Percentiles rank a stretch among this genome's conserved stretches.
These are phyloP conservation scores for Chloroclysta siterata DNA, from an alignment of 2,888 invertebrate genomes.

Conservation along the genomic window DNA sequence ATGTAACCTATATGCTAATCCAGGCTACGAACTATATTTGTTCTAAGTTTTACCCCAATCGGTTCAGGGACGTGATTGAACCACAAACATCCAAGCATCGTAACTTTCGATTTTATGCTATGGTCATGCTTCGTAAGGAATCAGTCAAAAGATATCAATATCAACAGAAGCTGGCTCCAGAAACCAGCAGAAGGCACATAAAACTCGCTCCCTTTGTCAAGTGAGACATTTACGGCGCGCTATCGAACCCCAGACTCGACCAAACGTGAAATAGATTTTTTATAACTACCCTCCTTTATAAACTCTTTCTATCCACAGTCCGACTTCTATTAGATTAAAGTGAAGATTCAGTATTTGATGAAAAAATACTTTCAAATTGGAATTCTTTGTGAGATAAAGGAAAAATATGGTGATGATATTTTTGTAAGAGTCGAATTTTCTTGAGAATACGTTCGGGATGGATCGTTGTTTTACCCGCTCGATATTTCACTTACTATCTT, in stretches of 20 bases:
- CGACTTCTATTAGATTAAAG: slow-evolving; percentile 40
- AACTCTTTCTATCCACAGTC: slow-evolving; percentile 30
- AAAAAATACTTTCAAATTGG: slow-evolving; percentile 40
- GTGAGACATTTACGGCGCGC: slow-evolving; percentile 28
- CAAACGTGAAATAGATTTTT: slow-evolving; percentile 43
- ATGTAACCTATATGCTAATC: too few relatives aligned
- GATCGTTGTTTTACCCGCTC: slow-evolving; percentile 7
- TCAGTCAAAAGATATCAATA: slow-evolving; percentile 1
- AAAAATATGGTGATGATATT: slow-evolving; percentile 41
- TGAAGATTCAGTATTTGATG: slow-evolving; percentile 31
- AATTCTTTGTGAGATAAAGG: slow-evolving; percentile 36
- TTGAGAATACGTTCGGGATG: slow-evolving; percentile 13
- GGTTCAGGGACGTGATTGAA: too few relatives aligned
- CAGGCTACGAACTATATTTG: too few relatives aligned
- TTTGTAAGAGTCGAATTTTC: slow-evolving; percentile 26
- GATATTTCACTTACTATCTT: slow-evolving; percentile 9
- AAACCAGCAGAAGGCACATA: slow-evolving; percentile 17
- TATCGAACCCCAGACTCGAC: slow-evolving; percentile 28
- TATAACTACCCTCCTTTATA: slow-evolving; percentile 37
- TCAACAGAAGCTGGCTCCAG: slow-evolving; percentile 7
- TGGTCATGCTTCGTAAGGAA: not conserved
- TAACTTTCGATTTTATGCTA: not conserved
- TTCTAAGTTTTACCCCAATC: too few relatives aligned
- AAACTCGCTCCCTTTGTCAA: slow-evolving; percentile 29
- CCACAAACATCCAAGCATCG: too few relatives aligned